phyloP scores from a whole-genome alignment of 2,113 vertebrate species.

The Tinamus guttatus region DNA sequence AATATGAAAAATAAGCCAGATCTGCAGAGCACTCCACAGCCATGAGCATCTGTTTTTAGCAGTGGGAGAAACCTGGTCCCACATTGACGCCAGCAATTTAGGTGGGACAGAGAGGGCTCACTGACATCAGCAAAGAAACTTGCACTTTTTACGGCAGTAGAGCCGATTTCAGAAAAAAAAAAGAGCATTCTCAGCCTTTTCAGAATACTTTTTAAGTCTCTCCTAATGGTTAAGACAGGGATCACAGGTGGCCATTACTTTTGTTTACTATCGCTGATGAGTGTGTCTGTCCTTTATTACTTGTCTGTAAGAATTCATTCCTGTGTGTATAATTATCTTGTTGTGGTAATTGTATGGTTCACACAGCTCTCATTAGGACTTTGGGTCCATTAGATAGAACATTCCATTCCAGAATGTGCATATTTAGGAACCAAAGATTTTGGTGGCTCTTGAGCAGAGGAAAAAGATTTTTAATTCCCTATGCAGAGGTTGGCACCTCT shows the following conservation, averaged over 20 bases:
- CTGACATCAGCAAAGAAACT: not conserved
- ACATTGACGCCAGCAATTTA: not conserved
- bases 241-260: not conserved
- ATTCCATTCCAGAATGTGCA: not conserved
- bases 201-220: not conserved
- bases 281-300: not conserved
- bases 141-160: not conserved
- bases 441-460: not conserved
- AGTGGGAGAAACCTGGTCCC: not conserved
- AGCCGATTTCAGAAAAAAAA: not conserved
- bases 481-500: not conserved
- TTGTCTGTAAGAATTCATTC: not conserved
- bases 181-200: not conserved
- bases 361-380: not conserved
- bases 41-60: not conserved
- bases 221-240: not conserved
- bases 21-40: not conserved
- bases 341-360: not conserved
- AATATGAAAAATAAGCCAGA: not conserved
- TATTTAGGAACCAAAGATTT: not conserved
- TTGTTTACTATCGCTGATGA: not conserved
- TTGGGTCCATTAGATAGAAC: not conserved
- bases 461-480: not conserved
- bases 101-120: not conserved
- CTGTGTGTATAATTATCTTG: not conserved